Evolutionary conservation across 2,888 invertebrate species (phyloP).

Genomic region (Maniola hyperantus): DNA sequence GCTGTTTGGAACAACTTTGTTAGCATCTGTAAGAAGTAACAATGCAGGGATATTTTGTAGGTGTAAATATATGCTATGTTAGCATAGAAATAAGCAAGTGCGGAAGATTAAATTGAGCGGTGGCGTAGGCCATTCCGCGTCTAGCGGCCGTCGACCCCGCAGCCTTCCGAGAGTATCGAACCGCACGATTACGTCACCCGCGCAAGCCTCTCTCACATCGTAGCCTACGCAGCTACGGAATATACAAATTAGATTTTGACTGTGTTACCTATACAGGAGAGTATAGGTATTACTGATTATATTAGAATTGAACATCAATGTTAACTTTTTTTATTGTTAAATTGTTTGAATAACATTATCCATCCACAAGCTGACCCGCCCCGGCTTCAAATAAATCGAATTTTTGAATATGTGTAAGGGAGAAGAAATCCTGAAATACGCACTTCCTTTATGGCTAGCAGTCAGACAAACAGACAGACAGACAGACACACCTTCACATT

Average conservation of each 20-base stretch:
- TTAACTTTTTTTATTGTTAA: too few species aligned
- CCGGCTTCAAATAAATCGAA: too few species aligned
- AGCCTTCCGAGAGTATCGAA: slow-evolving; percentile 70
- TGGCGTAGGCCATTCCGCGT: slow-evolving; percentile 78
- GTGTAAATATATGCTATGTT: slow-evolving; percentile 12
- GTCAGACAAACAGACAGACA: too few species aligned
- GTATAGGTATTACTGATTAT: too few species aligned
- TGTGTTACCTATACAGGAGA: slow-evolving; percentile 1
- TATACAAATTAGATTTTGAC: slow-evolving; percentile 28
- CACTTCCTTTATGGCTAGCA: too few species aligned
- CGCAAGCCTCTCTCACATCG: slow-evolving; percentile 54
- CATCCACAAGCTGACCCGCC: too few species aligned
- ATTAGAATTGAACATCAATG: too few species aligned
- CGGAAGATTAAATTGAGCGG: slow-evolving; percentile 76
- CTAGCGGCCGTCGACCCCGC: slow-evolving; percentile 76
- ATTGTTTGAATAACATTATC: too few species aligned
- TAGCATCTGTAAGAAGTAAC: neutral
- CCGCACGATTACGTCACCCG: slow-evolving; percentile 71
- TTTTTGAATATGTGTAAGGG: too few species aligned
- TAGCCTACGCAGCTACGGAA: slow-evolving; percentile 32
- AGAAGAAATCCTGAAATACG: too few species aligned
- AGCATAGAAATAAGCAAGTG: slow-evolving; percentile 53
- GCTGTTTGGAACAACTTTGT: neutral
- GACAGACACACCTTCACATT: neutral
- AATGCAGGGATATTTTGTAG: slow-evolving; percentile 9